Percentiles rank a stretch among this genome's conserved stretches.
Evolutionary conservation across 2,797 vertebrate genomes (phyloP).

Genomic region (Threskiornis aethiopicus): DNA sequence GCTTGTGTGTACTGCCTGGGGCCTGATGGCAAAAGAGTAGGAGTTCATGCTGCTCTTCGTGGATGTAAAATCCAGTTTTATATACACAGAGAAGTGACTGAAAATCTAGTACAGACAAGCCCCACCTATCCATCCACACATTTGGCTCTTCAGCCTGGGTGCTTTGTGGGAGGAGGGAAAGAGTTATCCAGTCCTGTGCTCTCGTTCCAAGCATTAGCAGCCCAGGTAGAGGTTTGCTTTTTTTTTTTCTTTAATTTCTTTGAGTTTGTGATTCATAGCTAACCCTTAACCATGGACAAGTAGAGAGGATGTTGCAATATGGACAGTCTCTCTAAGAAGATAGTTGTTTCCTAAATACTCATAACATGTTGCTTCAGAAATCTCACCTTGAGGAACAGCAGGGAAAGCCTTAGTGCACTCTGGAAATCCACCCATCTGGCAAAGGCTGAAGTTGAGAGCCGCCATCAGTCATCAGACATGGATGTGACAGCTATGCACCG

Average conservation of each 20-base stretch:
- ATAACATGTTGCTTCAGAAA: not conserved
- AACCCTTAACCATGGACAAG: not conserved
- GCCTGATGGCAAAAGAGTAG: not conserved
- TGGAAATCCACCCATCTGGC: not conserved
- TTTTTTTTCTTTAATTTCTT: not conserved
- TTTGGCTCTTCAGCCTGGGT: not conserved
- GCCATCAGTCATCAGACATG: not conserved
- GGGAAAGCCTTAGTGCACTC: not conserved
- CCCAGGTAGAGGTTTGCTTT: not conserved
- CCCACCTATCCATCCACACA: not conserved
- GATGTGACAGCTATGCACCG: not conserved
- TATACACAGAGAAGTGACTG: not conserved
- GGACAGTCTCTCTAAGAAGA: not conserved
- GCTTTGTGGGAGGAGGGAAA: not conserved
- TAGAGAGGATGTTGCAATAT: not conserved
- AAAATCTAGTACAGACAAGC: not conserved
- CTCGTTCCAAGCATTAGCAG: not conserved
- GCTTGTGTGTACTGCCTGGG: not conserved
- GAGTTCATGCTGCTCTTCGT: not conserved
- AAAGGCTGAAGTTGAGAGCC: not conserved
- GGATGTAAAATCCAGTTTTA: not conserved
- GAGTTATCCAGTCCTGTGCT: not conserved
- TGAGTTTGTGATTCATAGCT: not conserved
- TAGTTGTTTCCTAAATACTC: not conserved
- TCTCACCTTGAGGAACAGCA: not conserved